Percentiles rank a stretch among this genome's conserved stretches.
phyloP scores from a whole-genome alignment of 1,140 invertebrate genomes.

The Penaeus chinensis region DNA sequence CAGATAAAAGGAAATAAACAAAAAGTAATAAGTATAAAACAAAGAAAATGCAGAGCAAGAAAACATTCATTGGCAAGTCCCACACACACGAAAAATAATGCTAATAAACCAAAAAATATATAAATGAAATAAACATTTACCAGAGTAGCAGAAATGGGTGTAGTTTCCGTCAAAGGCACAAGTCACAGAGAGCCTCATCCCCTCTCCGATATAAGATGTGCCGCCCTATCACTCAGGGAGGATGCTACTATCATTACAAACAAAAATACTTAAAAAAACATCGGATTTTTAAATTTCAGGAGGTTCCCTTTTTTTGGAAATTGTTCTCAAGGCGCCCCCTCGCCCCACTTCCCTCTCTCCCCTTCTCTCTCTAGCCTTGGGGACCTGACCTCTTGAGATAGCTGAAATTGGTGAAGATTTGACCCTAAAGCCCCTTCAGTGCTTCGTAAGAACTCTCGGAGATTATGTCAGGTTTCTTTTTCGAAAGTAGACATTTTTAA shows the following conservation, averaged over 20 bases:
- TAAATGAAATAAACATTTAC: neutral
- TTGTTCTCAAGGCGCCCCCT: too few species aligned
- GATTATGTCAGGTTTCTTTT: conserved; percentile 28
- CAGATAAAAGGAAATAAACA: too few species aligned
- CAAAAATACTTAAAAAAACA: conserved; percentile 31
- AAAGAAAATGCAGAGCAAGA: too few species aligned
- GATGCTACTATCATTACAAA: conserved; percentile 33
- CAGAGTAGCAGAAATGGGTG: conserved; percentile 30
- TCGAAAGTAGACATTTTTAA: too few species aligned
- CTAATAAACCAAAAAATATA: neutral
- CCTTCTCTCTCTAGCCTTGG: neutral
- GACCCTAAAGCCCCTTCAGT: conserved; percentile 40
- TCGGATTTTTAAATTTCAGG: conserved; percentile 35
- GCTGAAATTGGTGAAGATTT: conserved; percentile 27
- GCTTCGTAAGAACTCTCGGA: conserved; percentile 46
- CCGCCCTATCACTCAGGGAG: conserved; percentile 58
- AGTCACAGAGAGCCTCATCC: conserved; percentile 53
- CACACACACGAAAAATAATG: too few species aligned
- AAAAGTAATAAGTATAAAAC: too few species aligned
- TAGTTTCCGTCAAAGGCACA: conserved; percentile 53
- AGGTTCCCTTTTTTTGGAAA: neutral
- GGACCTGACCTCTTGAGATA: conserved; percentile 27
- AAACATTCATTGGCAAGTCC: too few species aligned
- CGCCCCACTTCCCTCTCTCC: neutral
- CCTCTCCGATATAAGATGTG: conserved; percentile 54